Evolutionary conservation across 2,797 vertebrate genomes (phyloP).

Genomic region (Sylvilagus floridanus): DNA sequence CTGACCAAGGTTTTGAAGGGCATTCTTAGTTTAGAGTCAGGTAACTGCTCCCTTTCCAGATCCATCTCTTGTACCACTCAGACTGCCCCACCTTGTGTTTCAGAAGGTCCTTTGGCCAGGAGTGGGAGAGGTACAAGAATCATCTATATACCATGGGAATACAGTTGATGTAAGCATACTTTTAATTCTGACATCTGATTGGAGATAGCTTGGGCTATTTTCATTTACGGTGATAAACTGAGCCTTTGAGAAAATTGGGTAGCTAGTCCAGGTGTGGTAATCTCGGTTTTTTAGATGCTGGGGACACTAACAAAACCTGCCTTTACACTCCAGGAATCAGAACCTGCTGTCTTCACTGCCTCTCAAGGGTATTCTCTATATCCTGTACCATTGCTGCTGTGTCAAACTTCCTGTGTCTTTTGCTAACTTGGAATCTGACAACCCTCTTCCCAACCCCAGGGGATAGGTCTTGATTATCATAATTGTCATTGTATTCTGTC

Average conservation of each 20-base stretch:
- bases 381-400: neutral
- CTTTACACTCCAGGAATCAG: neutral
- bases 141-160: neutral
- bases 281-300: neutral
- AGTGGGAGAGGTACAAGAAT: no score
- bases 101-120: neutral
- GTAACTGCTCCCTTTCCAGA: neutral
- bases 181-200: constrained; percentile 45
- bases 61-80: neutral
- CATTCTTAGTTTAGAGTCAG: constrained; percentile 13
- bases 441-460: neutral
- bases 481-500: constrained; percentile 38
- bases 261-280: neutral
- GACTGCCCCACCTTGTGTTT: neutral
- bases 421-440: constrained; percentile 9
- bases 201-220: constrained; percentile 19
- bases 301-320: neutral
- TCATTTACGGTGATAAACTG: constrained; percentile 15
- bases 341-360: neutral
- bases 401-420: neutral
- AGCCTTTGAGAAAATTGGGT: constrained; percentile 41
- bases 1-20: neutral
- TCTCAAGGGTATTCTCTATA: neutral
- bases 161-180: neutral
- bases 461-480: constrained; percentile 45